A percentile compares a stretch with the other conserved stretches of the same genome.
These are phyloP conservation scores for Tachypleus tridentatus DNA, from an alignment of 1,140 invertebrate species.

Conservation along the genomic window DNA sequence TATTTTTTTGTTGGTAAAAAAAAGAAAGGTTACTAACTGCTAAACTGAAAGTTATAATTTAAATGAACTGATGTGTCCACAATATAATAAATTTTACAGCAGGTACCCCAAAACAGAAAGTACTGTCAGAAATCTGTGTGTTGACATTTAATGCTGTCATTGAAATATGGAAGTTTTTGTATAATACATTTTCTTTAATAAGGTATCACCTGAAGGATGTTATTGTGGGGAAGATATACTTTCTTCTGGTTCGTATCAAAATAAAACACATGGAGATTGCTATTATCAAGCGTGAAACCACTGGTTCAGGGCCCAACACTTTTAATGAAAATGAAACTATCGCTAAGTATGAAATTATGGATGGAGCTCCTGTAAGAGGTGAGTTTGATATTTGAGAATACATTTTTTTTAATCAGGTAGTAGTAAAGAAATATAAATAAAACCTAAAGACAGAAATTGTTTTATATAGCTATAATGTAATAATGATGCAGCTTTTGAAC, in stretches of 20 bases:
- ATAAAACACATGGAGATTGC: conserved; percentile 99
- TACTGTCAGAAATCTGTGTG: too few relatives aligned
- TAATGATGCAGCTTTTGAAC: not conserved
- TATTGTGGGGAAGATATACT: conserved; percentile 99
- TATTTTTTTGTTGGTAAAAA: too few relatives aligned
- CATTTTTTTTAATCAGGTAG: not conserved
- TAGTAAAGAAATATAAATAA: not conserved
- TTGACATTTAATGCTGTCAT: too few relatives aligned
- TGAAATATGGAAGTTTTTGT: too few relatives aligned
- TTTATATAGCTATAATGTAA: not conserved
- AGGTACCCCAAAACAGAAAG: too few relatives aligned
- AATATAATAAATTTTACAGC: too few relatives aligned
- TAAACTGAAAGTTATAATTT: too few relatives aligned
- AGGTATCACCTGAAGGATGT: conserved; percentile 99
- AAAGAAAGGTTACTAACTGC: too few relatives aligned
- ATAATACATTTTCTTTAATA: conserved; percentile 4
- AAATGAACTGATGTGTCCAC: too few relatives aligned
- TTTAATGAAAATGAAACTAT: conserved; percentile 99
- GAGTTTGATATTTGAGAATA: not conserved
- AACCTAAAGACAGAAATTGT: conserved; percentile 2
- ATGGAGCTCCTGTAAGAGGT: conserved; percentile 91
- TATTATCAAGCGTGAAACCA: conserved; percentile 96
- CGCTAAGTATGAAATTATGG: conserved; percentile 99
- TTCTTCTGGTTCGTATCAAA: conserved; percentile 88
- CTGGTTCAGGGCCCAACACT: conserved; percentile 87